phyloP scores from a whole-genome alignment of 1,140 invertebrate species.

The Caerostris extrusa region DNA sequence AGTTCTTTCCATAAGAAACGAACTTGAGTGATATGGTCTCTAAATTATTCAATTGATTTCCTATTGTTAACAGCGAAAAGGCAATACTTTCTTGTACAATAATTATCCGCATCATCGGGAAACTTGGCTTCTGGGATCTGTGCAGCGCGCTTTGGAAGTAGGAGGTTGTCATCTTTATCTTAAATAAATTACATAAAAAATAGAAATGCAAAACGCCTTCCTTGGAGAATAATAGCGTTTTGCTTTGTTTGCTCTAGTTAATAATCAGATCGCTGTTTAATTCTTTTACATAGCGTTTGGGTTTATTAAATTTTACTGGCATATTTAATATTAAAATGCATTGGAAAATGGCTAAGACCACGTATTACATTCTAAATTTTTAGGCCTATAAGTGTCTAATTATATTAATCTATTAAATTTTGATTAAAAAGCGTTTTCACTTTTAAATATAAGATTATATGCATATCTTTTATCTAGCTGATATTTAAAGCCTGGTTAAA shows the following conservation, averaged over 20 bases:
- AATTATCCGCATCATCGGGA: background rate
- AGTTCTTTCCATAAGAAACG: background rate
- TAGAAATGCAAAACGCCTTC: background rate
- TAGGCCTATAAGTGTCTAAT: background rate
- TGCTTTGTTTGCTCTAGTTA: background rate
- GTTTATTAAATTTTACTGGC: background rate
- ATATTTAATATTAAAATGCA: background rate
- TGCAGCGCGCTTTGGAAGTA: background rate
- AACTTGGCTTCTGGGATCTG: background rate
- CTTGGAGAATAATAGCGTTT: conserved; percentile 2
- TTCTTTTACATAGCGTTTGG: background rate
- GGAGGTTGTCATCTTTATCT: background rate
- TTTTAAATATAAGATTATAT: no score
- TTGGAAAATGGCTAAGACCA: no score
- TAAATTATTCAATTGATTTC: conserved; percentile 1
- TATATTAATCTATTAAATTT: no score
- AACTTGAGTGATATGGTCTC: background rate
- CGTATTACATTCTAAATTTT: background rate
- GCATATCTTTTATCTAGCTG: no score
- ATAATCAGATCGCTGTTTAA: background rate
- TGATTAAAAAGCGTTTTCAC: no score
- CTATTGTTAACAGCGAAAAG: background rate
- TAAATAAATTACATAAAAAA: background rate
- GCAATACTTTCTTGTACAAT: background rate
- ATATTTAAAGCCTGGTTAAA: no score